Evolutionary conservation across 2,113 vertebrate genomes (phyloP).

Genomic region (Beaufortia kweichowensis): DNA sequence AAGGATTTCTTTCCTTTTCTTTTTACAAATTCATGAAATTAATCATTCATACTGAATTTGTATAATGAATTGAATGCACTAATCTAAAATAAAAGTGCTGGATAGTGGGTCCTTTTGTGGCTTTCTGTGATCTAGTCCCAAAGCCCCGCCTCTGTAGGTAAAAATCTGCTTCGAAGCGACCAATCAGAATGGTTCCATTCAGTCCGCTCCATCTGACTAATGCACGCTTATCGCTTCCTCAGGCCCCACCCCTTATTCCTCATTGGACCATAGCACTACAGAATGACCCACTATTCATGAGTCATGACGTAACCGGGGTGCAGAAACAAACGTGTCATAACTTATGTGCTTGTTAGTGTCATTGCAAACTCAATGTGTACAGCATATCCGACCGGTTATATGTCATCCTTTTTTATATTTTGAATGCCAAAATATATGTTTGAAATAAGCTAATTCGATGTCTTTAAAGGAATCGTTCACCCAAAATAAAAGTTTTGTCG

Average conservation of each 20-base stretch:
- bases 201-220: slow-evolving; percentile 43
- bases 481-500: neutral
- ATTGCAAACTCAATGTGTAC: slow-evolving; percentile 40
- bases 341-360: slow-evolving; percentile 45
- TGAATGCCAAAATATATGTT: slow-evolving; percentile 1
- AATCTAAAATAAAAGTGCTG: slow-evolving; percentile 66
- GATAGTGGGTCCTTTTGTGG: slow-evolving; percentile 99
- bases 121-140: slow-evolving; percentile 82
- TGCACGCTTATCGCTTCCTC: slow-evolving; percentile 53
- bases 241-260: slow-evolving; percentile 59
- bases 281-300: slow-evolving; percentile 98
- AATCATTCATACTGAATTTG: slow-evolving; percentile 55
- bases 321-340: slow-evolving; percentile 48
- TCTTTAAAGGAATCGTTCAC: neutral
- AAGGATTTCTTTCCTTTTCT: slow-evolving; percentile 29
- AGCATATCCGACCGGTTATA: slow-evolving; percentile 40
- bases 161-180: slow-evolving; percentile 62
- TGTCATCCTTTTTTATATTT: slow-evolving; percentile 12
- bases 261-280: slow-evolving; percentile 79
- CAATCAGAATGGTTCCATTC: slow-evolving; percentile 49
- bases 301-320: slow-evolving; percentile 69
- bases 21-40: slow-evolving; percentile 58
- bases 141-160: slow-evolving; percentile 51
- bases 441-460: neutral
- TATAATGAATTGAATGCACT: slow-evolving; percentile 51